Base-by-base conservation (phyloP, 2,797 vertebrate genomes). In the Chaetophractus vellerosus region DNA sequence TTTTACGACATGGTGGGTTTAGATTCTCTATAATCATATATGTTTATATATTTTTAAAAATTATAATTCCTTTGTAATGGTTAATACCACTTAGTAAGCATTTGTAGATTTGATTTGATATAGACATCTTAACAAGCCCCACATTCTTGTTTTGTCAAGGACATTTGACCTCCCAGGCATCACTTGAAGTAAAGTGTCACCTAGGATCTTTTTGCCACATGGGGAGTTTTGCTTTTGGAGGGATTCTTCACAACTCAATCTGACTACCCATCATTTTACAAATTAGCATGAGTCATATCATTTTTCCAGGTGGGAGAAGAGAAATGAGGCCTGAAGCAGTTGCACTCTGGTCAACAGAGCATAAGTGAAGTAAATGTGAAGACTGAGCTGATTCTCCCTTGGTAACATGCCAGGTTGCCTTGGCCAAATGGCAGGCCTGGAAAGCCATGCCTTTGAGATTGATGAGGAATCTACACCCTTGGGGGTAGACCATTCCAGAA, bases 341-440 rank as follows among this genome's bases (percentile, higher is more conserved):
- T 36, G 59, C 41, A 24, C 69, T 87, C 38, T 33, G 61, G 38
- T 26, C 41, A 26, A 38, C 45, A 88, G 72, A 81, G 38, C 2
- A 33, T 38, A 55, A 36, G 69, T 1, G 9, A 69, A 6, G 23
- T 4, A 2, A 3, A 18, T 9, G 0, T 1, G n/a, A 55, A 38
- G 64, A 33, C 23, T 0, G 26, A 50, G 33, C 16, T 16, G n/a
- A 41, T 5, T 10, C 24, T 45, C 15, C n/a, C 87, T 12, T 0
- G 3, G 24, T 1, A 0, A 36, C 31, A 9, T 0, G 9, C 31
- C 23, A 14, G 7, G 23, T 5, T 21, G 3, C 15, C 1, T 0
- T 31, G 15, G 24, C 61, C 89, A 21, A 10, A 5, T 15, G 50
- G 31, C 31, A 4, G 36, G 4, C 5, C 0, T 14, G 45, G 45